Base-by-base conservation (phyloP, 1,140 invertebrate species). In the Drosophila truncata region DNA sequence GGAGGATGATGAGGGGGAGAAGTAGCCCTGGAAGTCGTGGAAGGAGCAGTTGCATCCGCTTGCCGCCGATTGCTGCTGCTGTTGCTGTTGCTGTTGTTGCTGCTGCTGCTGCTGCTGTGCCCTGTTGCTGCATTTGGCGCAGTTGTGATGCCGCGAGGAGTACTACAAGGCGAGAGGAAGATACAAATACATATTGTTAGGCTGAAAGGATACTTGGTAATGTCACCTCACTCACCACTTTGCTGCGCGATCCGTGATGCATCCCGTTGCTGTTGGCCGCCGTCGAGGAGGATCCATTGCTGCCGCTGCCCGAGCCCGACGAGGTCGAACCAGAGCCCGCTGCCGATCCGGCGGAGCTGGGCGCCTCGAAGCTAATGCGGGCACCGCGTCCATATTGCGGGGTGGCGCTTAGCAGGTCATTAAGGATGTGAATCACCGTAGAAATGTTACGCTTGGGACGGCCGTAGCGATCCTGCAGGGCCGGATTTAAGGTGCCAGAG, bases 371-470 rank as follows among this genome's bases (percentile, higher is more conserved):
- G 57, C 93, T 93, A n/a, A 93, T 93, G 61, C 93, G 82, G 23
- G 93, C 93, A 16, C 91, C 93, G 18, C 93, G 86, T 37, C 93
- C 91, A 33, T 93, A 94, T n/a, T 94, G 94, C 35, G 97, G 96
- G 44, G 96, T 96, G 44, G 97, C 97, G 93, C 97, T 98, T 25
- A 99, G 93, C 72, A 99, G 94, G 93, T 99, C 98, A 93, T 99
- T 99, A 25, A 99, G 93, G 93, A 99, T 99, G 92, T 99, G 98
- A 64, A 99, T 98, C 58, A 99, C 98, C 16, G 98, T 99, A 54
- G 96, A 97, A 63, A 99, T 98, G 93, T 98, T 97, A 18, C 97
- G 95, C 82, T 98, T 97, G 11, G 98, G 98, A 75, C 97, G 95
- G 1, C 98, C 98, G 91, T 96, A 96, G 73, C 96, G 95, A 93